These are phyloP conservation scores for Lepidurus arcticus DNA, from an alignment of 1,140 invertebrate genomes.

Conservation along the genomic window DNA sequence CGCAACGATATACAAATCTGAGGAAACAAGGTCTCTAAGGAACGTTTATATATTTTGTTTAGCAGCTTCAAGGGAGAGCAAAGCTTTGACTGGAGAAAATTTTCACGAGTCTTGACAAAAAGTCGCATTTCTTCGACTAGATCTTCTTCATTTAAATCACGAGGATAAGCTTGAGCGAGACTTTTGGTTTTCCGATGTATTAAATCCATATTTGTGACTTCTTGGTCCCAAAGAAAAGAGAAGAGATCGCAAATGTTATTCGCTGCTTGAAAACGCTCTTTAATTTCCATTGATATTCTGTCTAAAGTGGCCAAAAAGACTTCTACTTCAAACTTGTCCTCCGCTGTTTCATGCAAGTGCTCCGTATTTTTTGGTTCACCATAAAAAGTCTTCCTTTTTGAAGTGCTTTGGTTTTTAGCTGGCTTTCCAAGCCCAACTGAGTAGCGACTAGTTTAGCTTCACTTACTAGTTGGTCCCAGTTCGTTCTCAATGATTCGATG, in stretches of 20 bases:
- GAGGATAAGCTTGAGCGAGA: no score
- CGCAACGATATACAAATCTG: background rate
- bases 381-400: slow-evolving; percentile 10
- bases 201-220: background rate
- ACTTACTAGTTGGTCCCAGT: slow-evolving; percentile 27
- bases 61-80: slow-evolving; percentile 6
- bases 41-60: background rate
- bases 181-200: background rate
- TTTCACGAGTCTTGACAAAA: background rate
- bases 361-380: slow-evolving; percentile 26
- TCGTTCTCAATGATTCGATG: slow-evolving; percentile 23
- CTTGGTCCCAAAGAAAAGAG: background rate
- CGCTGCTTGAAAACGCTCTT: slow-evolving; percentile 25
- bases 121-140: no score
- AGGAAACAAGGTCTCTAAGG: slow-evolving; percentile 16
- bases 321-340: background rate
- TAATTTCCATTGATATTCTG: slow-evolving; percentile 25
- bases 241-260: slow-evolving; percentile 22
- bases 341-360: background rate
- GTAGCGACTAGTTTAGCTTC: slow-evolving; percentile 29
- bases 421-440: slow-evolving; percentile 25
- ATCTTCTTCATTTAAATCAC: no score
- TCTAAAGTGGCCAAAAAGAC: slow-evolving; percentile 23
- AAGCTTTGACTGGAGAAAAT: background rate
- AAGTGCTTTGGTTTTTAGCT: slow-evolving; percentile 25